Percentiles rank a stretch among this genome's conserved stretches.
phyloP scores from a whole-genome alignment of 1,140 invertebrate genomes.

The Drosophila varians region DNA sequence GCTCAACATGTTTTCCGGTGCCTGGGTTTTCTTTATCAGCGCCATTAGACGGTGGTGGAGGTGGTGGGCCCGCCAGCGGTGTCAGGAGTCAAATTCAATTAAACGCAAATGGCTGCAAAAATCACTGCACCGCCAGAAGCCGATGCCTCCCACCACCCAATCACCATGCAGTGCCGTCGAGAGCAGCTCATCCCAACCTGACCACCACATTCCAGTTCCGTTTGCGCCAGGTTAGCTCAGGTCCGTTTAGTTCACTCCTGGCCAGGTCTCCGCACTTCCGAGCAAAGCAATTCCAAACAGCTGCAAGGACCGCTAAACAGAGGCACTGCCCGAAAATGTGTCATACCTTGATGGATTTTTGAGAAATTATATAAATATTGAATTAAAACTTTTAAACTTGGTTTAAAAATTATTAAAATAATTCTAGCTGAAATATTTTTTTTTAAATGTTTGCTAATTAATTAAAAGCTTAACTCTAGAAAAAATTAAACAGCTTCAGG shows the following conservation, averaged over 20 bases:
- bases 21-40: constrained; percentile 16
- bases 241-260: constrained; percentile 13
- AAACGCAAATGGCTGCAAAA: constrained; percentile 76
- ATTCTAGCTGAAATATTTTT: too few species aligned
- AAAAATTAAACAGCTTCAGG: too few species aligned
- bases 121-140: constrained; percentile 37
- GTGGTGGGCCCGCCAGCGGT: constrained; percentile 15
- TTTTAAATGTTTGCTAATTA: too few species aligned
- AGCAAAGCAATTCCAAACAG: constrained; percentile 36
- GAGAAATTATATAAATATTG: neutral
- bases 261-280: neutral
- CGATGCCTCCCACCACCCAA: constrained; percentile 19
- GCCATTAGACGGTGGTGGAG: constrained; percentile 64
- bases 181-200: constrained; percentile 24
- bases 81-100: constrained; percentile 75
- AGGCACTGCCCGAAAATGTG: constrained; percentile 8
- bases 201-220: constrained; percentile 31
- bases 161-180: constrained; percentile 3
- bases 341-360: too few species aligned
- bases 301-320: constrained; percentile 24
- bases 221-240: constrained; percentile 30
- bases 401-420: too few species aligned
- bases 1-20: constrained; percentile 46
- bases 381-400: too few species aligned
- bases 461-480: too few species aligned